Percentiles rank a stretch among this genome's conserved stretches.
phyloP scores from a whole-genome alignment of 2,113 vertebrate species.

The Astatoreochromis straeleni region DNA sequence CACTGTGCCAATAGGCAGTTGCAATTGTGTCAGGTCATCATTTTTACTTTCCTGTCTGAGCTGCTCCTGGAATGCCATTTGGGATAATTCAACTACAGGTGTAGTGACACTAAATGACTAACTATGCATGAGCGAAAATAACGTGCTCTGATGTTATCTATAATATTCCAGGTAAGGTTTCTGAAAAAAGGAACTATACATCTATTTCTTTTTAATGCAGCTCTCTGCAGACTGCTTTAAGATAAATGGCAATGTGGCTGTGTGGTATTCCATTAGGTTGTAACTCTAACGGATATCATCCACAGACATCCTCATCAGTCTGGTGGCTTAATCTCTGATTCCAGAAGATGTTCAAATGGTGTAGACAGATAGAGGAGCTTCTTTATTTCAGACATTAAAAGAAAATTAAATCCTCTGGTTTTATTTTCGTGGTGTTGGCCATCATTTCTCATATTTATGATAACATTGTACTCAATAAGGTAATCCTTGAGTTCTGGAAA shows the following conservation, averaged over 20 bases:
- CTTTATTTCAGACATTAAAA: neutral
- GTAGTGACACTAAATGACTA: constrained; percentile 21
- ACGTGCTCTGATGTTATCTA: neutral
- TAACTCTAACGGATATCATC: neutral
- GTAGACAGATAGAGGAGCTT: neutral
- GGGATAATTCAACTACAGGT: constrained; percentile 48
- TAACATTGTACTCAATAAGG: neutral
- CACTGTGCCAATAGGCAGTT: constrained; percentile 42
- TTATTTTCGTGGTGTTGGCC: neutral
- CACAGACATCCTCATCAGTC: constrained; percentile 5
- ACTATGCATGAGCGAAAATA: neutral
- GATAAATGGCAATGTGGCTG: constrained; percentile 1
- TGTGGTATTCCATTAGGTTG: neutral
- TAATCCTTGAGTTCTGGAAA: neutral
- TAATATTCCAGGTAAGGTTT: neutral
- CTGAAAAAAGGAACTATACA: neutral
- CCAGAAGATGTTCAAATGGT: neutral
- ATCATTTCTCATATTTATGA: neutral
- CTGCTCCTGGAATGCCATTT: constrained; percentile 31
- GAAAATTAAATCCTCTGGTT: neutral
- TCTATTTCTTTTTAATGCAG: neutral
- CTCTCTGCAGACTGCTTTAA: neutral
- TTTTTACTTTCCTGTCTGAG: constrained; percentile 56
- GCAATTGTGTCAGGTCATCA: constrained; percentile 65
- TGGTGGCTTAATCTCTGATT: neutral